Conservation (phyloP, 2,797 vertebrate species). For the Steatocranus sp. region DNA sequence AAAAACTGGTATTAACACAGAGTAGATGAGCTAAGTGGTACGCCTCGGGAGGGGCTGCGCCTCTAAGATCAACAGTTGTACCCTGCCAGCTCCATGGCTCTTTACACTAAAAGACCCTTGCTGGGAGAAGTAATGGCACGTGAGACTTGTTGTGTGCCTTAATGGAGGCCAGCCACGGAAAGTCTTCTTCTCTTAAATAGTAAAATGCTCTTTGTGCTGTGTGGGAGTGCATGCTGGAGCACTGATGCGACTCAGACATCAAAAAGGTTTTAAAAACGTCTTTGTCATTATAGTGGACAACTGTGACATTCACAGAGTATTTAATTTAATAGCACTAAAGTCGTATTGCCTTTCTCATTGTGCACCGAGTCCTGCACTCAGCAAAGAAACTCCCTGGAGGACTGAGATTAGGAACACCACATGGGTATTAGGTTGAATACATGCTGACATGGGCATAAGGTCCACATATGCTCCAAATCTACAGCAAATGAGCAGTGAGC, state of each 20-base stretch:
- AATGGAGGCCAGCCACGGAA: conserved; percentile 65
- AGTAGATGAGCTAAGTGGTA: conserved; percentile 43
- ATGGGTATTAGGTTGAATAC: conserved; percentile 6
- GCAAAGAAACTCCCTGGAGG: conserved; percentile 16
- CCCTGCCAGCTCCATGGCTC: conserved; percentile 33
- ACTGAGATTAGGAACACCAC: conserved; percentile 9
- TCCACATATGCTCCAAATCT: not conserved
- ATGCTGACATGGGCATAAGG: not conserved
- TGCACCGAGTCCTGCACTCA: not conserved
- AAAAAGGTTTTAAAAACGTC: not conserved
- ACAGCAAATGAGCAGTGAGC: not conserved
- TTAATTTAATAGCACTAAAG: not conserved
- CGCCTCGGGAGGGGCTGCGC: conserved; percentile 18
- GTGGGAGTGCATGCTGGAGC: conserved; percentile 32
- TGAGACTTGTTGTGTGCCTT: conserved; percentile 58
- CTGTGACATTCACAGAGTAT: not conserved
- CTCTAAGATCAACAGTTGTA: conserved; percentile 25
- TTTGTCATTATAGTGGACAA: not conserved
- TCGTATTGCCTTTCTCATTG: not conserved
- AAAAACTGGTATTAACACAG: conserved; percentile 17
- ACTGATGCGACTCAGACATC: conserved; percentile 21
- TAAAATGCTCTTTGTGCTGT: conserved; percentile 22
- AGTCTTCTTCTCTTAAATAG: conserved; percentile 48
- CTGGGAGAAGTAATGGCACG: conserved; percentile 55
- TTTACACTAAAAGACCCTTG: conserved; percentile 34